A percentile compares a stretch with the other conserved stretches of the same genome.
Evolutionary conservation across 2,888 invertebrate genomes (phyloP).

Genomic region (Sussaba pulchella): DNA sequence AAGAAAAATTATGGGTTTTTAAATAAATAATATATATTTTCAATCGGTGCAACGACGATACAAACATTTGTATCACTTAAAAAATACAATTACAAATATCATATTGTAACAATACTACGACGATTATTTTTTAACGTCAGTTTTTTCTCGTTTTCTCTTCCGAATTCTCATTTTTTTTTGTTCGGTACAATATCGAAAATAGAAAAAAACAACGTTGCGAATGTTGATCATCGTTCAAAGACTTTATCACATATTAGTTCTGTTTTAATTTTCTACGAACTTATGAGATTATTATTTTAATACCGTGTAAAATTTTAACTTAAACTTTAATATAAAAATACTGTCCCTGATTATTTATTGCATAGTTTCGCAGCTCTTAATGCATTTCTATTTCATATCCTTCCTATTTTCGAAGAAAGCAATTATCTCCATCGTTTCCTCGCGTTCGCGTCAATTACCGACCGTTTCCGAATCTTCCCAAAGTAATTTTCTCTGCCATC

Average conservation of each 20-base stretch:
- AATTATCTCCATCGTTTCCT: no score
- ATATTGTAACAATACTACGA: conserved; percentile 41
- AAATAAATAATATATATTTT: conserved; percentile 58
- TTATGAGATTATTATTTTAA: conserved; percentile 14
- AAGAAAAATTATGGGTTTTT: no score
- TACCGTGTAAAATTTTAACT: conserved; percentile 37
- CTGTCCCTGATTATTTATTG: conserved; percentile 54
- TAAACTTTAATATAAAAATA: conserved; percentile 54
- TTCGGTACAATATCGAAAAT: conserved; percentile 25
- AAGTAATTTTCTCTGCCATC: no score
- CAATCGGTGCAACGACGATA: conserved; percentile 43
- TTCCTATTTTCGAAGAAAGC: neutral
- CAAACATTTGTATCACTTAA: conserved; percentile 44
- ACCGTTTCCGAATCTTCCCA: no score
- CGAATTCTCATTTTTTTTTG: neutral
- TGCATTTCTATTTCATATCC: neutral
- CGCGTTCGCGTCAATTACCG: no score
- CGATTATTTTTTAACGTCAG: conserved; percentile 35
- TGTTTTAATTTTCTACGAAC: conserved; percentile 4
- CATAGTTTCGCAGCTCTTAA: neutral
- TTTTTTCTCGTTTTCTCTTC: neutral
- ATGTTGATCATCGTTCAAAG: conserved; percentile 18
- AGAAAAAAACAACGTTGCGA: conserved; percentile 13
- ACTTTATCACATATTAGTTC: conserved; percentile 44
- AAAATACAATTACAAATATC: conserved; percentile 9